Base-by-base conservation (phyloP, 2,113 vertebrate species). In the Albula goreensis region DNA sequence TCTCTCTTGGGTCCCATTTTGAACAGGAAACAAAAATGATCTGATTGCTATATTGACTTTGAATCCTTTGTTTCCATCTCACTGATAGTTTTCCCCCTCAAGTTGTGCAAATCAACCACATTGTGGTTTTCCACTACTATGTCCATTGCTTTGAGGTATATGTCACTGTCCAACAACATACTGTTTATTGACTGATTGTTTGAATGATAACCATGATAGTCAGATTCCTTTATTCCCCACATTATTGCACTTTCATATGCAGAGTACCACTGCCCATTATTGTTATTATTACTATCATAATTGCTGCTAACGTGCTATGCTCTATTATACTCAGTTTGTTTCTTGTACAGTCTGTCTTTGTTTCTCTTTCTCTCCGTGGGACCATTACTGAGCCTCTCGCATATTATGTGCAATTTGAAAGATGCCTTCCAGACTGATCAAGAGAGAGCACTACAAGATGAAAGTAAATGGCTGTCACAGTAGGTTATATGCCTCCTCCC, bases 391-490 rank as follows among this genome's bases (percentile, higher is more conserved):
- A 22, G 60, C 66, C 13, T 51, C 17, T 5, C 11, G 12, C 83
- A 52, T 86, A 92, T 91, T 93, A 92, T 92, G 91, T 84, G 89
- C 90, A 85, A 92, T 93, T 89, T 91, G 85, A 92, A 90, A 92
- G 90, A 87, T 80, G 89, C 86, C 90, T 87, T 63, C 60, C 86
- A 81, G 31, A 92, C 88, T 93, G 91, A 93, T 93, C 89, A 86
- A 89, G 87, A 85, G 80, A 81, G 85, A 90, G 83, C 56, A 31
- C 85, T 52, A 78, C 87, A 25, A 84, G 80, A 85, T 80, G 86
- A 88, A 88, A 92, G 88, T 89, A 91, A 94, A 91, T 92, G 89
- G 89, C 89, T 89, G 91, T 91, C 90, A 91, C 85, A 82, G 31
- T 51, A 89, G 48, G 82, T 88, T 89, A 93, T 90, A 86, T 89